Evolutionary conservation across 1,140 invertebrate genomes (phyloP), one percentile per base, ranked within the genome.

Genomic region (Drosophila ercepeae): DNA sequence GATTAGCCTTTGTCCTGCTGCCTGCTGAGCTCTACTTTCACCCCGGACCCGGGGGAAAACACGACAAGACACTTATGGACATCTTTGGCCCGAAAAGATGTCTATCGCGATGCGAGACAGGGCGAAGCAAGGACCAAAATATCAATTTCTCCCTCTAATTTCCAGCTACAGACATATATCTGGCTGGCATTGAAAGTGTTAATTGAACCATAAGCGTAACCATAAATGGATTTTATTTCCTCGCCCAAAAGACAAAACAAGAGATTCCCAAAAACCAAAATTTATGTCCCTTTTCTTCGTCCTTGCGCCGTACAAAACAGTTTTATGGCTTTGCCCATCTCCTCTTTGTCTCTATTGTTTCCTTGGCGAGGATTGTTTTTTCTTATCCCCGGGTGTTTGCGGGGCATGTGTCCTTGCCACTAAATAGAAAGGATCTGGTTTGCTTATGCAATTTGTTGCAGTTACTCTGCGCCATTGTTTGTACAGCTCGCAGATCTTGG

Each of bases 131-230:
- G 72, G 44, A 75, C 52, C 64, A 19, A 75, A 75, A 75, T 75
- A 68, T 75, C 71, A 75, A 75, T 75, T 75, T 63, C 57, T 46
- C 34, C 53, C 61, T 44, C 45, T 29, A 44, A 25, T 25, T 11
- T 53, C 29, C 50, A 16, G 49, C 65, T 57, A 27, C 27, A 8
- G 8, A n/a, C 29, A 32, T 32, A 16, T 45, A 14, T 67, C 46
- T 75, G 42, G 25, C 46, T 48, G 60, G 55, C 72, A 79, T 82
- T 86, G 71, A 84, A 89, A 76, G 83, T 89, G 83, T 84, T 89
- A 89, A 89, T 89, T 89, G 83, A 89, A 89, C 83, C 83, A 89
- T 89, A 89, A 89, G 83, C 83, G 83, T 89, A 89, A 89, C 83
- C 83, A 89, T 89, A 89, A 89, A 89, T 89, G 83, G 75, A 89